Conservation (phyloP, 2,113 vertebrate species). For the Pantherophis guttatus region DNA sequence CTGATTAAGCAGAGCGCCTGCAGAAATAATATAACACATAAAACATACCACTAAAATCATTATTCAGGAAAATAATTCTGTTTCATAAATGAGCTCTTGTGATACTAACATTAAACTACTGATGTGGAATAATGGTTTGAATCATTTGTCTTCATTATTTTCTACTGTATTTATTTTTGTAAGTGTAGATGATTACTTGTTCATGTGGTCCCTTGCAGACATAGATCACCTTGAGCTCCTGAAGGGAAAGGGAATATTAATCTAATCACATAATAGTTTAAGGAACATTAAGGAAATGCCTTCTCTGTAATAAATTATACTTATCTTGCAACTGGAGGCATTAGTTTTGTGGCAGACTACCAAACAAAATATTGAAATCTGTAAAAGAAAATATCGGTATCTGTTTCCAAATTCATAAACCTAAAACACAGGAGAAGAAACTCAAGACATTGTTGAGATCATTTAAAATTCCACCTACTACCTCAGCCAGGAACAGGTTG, state of each 20-base stretch:
- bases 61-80: not conserved
- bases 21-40: not conserved
- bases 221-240: not conserved
- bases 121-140: not conserved
- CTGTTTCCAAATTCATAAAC: conserved; percentile 8
- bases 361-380: not conserved
- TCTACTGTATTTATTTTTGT: not conserved
- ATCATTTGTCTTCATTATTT: not conserved
- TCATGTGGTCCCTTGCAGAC: not conserved
- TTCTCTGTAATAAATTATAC: not conserved
- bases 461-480: conserved; percentile 15
- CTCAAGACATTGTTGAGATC: not conserved
- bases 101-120: not conserved
- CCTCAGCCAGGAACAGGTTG: conserved; percentile 3
- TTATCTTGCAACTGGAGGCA: not conserved
- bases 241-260: not conserved
- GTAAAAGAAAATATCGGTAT: not conserved
- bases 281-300: not conserved
- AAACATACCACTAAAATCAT: not conserved
- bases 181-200: not conserved
- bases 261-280: not conserved
- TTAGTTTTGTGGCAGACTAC: not conserved
- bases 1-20: not conserved
- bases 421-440: conserved; percentile 1
- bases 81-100: not conserved